Evolutionary conservation across 2,797 vertebrate genomes (phyloP), one percentile per base, ranked within the genome.

Genomic region (Florisuga fusca): DNA sequence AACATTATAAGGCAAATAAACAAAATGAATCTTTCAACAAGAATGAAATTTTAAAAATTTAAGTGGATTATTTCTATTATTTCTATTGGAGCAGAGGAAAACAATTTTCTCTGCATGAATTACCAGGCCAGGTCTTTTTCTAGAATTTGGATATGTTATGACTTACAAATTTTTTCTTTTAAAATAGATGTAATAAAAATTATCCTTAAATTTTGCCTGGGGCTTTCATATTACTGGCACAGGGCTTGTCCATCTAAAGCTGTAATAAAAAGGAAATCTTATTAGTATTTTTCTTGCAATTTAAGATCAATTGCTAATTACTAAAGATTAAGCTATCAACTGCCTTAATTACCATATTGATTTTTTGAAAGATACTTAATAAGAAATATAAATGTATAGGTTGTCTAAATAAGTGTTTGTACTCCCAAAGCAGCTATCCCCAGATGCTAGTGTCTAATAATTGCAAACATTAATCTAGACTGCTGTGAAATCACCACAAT

Each of bases 341-440:
- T 89, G 17, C 34, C 57, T 87, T 92, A 93, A 93, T 92, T 94
- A 31, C 9, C 58, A 34, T 81, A 94, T 81, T 92, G 64, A 78
- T 82, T 93, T 95, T 90, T 57, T 80, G 50, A 85, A 91, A 85
- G 83, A 64, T 69, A 57, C 26, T 90, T 95, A 89, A 78, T 82
- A 91, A 89, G 67, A 90, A 85, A 87, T 94, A 76, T 57, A 92
- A 89, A 90, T 78, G 10, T 85, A 54, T 73, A 85, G 11, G 43
- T 75, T 92, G 81, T 76, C 72, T 87, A 89, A 95, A 92, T 73
- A 93, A 62, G 26, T 21, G 12, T 80, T 95, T 90, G n/a, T 10
- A 67, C 31, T 90, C 62, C n/a, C n/a, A 84, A 62, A 69, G 2
- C 9, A 85, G 50, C 48, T 66, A 92, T 81, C 84, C 66, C 20